Conservation (phyloP, 2,797 vertebrate species). For the Pithecia hirsuta region DNA sequence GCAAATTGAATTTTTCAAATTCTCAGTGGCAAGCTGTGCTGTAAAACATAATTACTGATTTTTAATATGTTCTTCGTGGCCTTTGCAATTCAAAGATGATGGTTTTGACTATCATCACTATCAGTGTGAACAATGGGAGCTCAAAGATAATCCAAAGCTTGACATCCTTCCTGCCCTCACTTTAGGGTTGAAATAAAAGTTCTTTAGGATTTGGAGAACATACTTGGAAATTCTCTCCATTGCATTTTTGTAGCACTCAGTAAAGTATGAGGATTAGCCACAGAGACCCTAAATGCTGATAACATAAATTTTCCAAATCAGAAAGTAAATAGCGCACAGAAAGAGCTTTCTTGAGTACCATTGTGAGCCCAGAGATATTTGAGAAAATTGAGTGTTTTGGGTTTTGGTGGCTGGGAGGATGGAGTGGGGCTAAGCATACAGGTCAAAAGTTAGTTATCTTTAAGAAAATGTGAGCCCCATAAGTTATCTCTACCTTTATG, state of each 20-base stretch:
- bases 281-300: not conserved
- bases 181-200: not conserved
- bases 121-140: not conserved
- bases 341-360: not conserved
- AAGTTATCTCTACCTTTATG: not conserved
- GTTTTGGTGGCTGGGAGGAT: not conserved
- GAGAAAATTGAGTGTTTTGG: not conserved
- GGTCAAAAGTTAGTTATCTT: not conserved
- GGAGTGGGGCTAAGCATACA: not conserved
- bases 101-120: not conserved
- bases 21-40: not conserved
- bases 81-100: conserved; percentile 16
- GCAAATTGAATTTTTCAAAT: conserved; percentile 31
- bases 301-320: not conserved
- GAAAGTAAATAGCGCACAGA: not conserved
- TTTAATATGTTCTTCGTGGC: not conserved
- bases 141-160: not conserved
- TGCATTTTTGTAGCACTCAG: not conserved
- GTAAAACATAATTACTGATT: not conserved
- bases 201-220: not conserved
- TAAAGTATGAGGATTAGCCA: not conserved
- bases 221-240: not conserved
- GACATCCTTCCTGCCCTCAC: not conserved
- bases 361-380: not conserved
- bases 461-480: not conserved